Evolutionary conservation across 53 echinoderm and acorn worm species (phyloP).

Genomic region (Actinopyga echinites): DNA sequence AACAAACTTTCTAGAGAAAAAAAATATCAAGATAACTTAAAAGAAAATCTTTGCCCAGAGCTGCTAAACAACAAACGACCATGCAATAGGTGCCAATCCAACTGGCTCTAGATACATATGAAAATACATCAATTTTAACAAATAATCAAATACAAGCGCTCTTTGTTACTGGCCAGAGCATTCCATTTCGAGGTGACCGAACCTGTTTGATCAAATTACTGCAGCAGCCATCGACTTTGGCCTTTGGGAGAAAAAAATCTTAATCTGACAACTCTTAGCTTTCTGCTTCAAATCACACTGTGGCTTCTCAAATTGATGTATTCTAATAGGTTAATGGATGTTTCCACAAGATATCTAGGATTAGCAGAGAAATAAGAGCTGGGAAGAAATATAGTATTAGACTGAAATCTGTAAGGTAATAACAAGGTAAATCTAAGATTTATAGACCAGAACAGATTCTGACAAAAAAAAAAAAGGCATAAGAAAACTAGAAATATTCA

Average conservation of each 20-base stretch:
- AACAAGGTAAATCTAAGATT: slow-evolving; percentile 15
- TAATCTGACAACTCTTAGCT: not conserved
- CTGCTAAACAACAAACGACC: not conserved
- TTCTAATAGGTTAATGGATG: slow-evolving; percentile 36
- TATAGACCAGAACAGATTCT: not conserved
- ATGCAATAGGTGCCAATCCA: not conserved
- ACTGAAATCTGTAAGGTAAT: not conserved
- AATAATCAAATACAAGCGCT: slow-evolving; percentile 29
- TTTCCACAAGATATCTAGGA: not conserved
- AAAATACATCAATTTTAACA: slow-evolving; percentile 15
- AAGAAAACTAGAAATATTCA: too few relatives aligned
- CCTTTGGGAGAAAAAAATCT: not conserved
- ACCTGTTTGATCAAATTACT: slow-evolving; percentile 48
- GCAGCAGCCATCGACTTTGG: slow-evolving; percentile 21
- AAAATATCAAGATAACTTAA: slow-evolving; percentile 16
- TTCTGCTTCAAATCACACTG: slow-evolving; percentile 12
- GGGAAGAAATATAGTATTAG: not conserved
- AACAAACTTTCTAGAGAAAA: not conserved
- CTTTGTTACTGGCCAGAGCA: slow-evolving; percentile 11
- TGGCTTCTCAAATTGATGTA: slow-evolving; percentile 7
- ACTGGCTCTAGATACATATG: slow-evolving; percentile 3
- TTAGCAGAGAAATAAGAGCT: not conserved
- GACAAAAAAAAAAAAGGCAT: not conserved
- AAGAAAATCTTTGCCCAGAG: not conserved
- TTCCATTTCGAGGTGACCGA: slow-evolving; percentile 32